These are phyloP conservation scores for Cossypha caffra DNA, from an alignment of 2,797 vertebrate genomes.

Conservation along the genomic window DNA sequence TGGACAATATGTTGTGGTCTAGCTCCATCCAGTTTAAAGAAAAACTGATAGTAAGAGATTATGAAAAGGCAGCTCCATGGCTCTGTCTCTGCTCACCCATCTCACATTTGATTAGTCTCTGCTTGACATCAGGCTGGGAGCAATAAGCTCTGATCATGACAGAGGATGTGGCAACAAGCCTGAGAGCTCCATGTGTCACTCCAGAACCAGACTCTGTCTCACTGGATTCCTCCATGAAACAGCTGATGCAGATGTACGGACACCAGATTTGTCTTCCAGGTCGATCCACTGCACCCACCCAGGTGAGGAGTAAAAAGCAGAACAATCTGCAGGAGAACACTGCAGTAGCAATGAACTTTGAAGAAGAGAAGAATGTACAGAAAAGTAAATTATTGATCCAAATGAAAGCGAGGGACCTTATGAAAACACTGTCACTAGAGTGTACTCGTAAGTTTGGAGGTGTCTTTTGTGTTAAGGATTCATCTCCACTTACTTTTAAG, in stretches of 20 bases:
- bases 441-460: background rate
- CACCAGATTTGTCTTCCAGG: background rate
- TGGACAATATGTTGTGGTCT: background rate
- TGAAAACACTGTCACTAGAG: background rate
- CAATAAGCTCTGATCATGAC: background rate
- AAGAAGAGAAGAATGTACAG: background rate
- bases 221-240: background rate
- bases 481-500: background rate
- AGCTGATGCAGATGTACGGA: background rate
- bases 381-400: background rate
- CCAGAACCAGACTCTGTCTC: background rate
- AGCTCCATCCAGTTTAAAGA: background rate
- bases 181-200: background rate
- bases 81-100: background rate
- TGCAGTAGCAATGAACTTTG: background rate
- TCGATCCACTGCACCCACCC: background rate
- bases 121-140: conserved; percentile 45
- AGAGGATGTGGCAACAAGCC: background rate
- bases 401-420: background rate
- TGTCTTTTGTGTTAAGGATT: background rate
- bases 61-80: background rate
- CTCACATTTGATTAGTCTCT: conserved; percentile 43
- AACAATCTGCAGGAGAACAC: background rate
- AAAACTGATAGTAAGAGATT: background rate
- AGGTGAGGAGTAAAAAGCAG: background rate